A percentile compares a stretch with the other conserved stretches of the same genome.
phyloP scores from a whole-genome alignment of 2,888 invertebrate species.

The Chrysomela aeneicollis region DNA sequence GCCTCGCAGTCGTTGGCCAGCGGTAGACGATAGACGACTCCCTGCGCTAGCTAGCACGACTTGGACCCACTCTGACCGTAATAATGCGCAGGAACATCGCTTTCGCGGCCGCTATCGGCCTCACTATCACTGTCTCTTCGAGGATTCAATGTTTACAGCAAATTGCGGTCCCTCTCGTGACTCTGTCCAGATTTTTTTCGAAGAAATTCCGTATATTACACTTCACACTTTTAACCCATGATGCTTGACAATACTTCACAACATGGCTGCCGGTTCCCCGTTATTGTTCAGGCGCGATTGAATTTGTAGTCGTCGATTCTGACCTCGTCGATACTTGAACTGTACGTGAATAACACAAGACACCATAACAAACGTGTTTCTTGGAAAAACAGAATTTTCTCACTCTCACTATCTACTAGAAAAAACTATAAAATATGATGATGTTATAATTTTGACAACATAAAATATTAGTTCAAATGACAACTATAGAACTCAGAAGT shows the following conservation, averaged over 20 bases:
- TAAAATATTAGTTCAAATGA: slow-evolving; percentile 59
- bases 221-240: slow-evolving; percentile 60
- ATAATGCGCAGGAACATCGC: slow-evolving; percentile 63
- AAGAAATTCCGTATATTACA: slow-evolving; percentile 38
- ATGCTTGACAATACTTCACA: slow-evolving; percentile 61
- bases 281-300: slow-evolving; percentile 55
- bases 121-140: slow-evolving; percentile 52
- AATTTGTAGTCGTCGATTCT: slow-evolving; percentile 5
- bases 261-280: slow-evolving; percentile 63
- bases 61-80: slow-evolving; percentile 61
- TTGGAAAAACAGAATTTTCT: slow-evolving; percentile 21
- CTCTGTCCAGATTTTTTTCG: slow-evolving; percentile 43
- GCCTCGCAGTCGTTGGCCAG: slow-evolving; percentile 55
- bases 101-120: slow-evolving; percentile 55
- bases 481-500: slow-evolving; percentile 41
- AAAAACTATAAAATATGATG: slow-evolving; percentile 56
- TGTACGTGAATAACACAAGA: slow-evolving; percentile 6
- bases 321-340: neutral
- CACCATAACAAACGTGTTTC: slow-evolving; percentile 1
- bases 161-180: slow-evolving; percentile 44
- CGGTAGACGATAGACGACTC: slow-evolving; percentile 56
- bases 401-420: slow-evolving; percentile 28
- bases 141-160: slow-evolving; percentile 49
- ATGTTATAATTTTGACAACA: slow-evolving; percentile 60
- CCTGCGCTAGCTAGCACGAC: slow-evolving; percentile 62